Evolutionary conservation across 2,888 invertebrate species (phyloP).

Genomic region (Diarsia mendica): DNA sequence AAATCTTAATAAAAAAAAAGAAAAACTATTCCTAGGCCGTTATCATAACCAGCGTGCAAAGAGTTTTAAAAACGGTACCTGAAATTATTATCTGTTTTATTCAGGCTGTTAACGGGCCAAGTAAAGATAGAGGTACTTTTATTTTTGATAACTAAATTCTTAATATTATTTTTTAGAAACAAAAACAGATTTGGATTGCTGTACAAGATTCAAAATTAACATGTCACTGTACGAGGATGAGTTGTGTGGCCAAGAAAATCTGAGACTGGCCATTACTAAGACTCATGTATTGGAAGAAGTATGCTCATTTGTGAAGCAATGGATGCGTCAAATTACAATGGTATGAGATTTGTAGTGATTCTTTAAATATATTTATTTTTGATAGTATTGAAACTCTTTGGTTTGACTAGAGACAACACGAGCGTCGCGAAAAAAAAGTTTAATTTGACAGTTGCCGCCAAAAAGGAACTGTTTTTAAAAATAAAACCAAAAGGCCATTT

Average conservation of each 20-base stretch:
- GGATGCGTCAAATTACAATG: conserved; percentile 93
- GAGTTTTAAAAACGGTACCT: not conserved
- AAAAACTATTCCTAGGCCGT: not conserved
- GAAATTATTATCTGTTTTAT: not conserved
- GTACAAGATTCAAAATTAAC: conserved; percentile 91
- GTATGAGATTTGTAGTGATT: conserved; percentile 76
- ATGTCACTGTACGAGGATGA: conserved; percentile 90
- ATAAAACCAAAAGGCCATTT: not conserved
- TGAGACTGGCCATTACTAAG: conserved; percentile 90
- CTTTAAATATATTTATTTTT: not conserved
- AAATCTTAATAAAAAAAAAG: not conserved
- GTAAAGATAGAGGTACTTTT: not conserved
- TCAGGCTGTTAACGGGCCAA: no score
- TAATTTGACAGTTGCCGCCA: not conserved
- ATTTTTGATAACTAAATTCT: no score
- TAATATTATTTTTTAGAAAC: conserved; percentile 85
- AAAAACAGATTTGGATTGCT: conserved; percentile 91
- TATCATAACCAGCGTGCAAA: no score
- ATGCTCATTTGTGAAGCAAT: conserved; percentile 91
- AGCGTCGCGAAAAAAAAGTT: not conserved
- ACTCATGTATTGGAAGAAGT: conserved; percentile 91
- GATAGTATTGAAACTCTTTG: not conserved
- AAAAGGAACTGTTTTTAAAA: not conserved
- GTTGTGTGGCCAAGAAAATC: conserved; percentile 90
- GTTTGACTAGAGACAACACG: not conserved